Conservation (phyloP, 2,113 vertebrate species). For the Tetraodon nigroviridis region DNA sequence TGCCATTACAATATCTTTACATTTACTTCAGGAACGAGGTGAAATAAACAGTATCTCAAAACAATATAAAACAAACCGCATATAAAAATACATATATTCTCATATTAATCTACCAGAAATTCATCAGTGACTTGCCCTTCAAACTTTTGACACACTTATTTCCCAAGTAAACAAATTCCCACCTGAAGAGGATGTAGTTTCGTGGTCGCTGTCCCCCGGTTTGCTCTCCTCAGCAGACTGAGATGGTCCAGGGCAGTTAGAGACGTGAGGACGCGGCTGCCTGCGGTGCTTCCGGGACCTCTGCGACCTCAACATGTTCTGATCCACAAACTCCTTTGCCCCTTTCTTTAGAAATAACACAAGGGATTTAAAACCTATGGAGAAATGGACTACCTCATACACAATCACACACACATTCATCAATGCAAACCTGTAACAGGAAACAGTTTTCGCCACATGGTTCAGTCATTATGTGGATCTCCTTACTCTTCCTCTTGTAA, state of each 20-base stretch:
- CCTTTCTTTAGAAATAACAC: slow-evolving; percentile 81
- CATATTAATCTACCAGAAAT: too few relatives aligned
- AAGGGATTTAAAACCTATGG: not conserved
- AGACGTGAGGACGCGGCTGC: slow-evolving; percentile 73
- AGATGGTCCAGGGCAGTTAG: slow-evolving; percentile 76
- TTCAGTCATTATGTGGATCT: slow-evolving; percentile 92
- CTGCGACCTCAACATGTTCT: slow-evolving; percentile 86
- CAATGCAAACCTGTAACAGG: slow-evolving; percentile 82
- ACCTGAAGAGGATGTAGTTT: slow-evolving; percentile 97
- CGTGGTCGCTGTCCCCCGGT: slow-evolving; percentile 90
- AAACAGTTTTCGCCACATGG: slow-evolving; percentile 95
- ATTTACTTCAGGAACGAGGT: not conserved
- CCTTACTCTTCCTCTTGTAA: slow-evolving; percentile 94
- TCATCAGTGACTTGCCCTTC: too few relatives aligned
- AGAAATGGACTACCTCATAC: not conserved
- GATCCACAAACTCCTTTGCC: slow-evolving; percentile 92
- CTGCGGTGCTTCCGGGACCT: slow-evolving; percentile 81
- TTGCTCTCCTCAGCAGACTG: slow-evolving; percentile 77
- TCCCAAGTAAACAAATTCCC: not conserved
- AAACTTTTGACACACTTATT: not conserved
- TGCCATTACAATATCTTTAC: not conserved
- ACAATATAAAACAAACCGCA: not conserved
- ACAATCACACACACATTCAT: too few relatives aligned
- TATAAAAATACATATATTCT: too few relatives aligned
- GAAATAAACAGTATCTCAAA: not conserved